Conservation (phyloP, 37 sponge, comb jelly and placozoan species). For the Aphrocallistes beatrix region DNA sequence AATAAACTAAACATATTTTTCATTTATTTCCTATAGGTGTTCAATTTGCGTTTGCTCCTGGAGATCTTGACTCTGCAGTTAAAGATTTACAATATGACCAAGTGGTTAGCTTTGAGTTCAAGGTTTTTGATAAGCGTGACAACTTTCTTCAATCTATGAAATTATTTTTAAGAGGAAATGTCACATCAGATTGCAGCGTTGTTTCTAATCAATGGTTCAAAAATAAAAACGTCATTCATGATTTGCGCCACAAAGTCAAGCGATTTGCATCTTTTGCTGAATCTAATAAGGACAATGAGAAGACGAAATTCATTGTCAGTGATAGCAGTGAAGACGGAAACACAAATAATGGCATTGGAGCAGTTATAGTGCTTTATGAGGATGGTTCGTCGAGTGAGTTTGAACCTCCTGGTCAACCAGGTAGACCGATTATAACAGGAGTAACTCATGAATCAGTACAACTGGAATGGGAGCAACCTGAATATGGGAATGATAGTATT, state of each 20-base stretch:
- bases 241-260: not conserved
- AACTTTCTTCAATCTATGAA: not conserved
- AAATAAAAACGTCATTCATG: not conserved
- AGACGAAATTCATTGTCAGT: not conserved
- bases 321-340: not conserved
- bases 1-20: not conserved
- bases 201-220: not conserved
- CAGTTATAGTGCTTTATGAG: constrained; percentile 1
- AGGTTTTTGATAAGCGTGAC: not conserved
- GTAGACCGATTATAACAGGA: not conserved
- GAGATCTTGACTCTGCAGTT: not conserved
- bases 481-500: not conserved
- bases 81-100: not conserved
- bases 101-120: constrained; percentile 27
- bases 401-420: constrained; percentile 25
- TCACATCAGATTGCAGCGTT: not conserved
- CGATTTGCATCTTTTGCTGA: constrained; percentile 1
- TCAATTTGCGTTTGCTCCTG: not conserved
- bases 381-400: not conserved
- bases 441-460: not conserved
- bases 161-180: not conserved
- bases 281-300: not conserved
- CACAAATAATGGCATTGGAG: not conserved
- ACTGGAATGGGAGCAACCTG: not conserved
- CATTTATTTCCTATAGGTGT: not conserved